Evolutionary conservation across 1,140 invertebrate species (phyloP).

Genomic region (Polyergus mexicanus): DNA sequence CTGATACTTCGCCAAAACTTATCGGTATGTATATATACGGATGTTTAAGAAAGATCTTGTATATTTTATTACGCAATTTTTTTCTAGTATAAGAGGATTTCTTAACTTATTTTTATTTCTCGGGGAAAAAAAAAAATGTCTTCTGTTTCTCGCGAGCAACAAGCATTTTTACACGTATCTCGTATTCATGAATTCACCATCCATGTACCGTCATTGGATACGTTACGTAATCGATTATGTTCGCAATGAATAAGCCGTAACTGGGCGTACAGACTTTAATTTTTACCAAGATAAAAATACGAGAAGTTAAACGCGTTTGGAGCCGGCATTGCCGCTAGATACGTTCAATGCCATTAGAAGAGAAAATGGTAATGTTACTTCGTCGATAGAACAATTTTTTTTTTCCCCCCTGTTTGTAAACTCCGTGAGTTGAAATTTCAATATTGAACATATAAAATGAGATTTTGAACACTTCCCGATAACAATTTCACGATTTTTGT

Average conservation of each 20-base stretch:
- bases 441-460: not conserved
- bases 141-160: not conserved
- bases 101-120: not conserved
- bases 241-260: conserved; percentile 46
- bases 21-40: too few species aligned
- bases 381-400: not conserved
- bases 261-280: conserved; percentile 40
- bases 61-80: not conserved
- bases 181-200: conserved; percentile 1
- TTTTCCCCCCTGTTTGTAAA: conserved; percentile 36
- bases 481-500: not conserved
- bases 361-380: too few species aligned
- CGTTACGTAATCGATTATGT: conserved; percentile 53
- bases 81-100: not conserved
- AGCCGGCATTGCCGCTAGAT: conserved; percentile 26
- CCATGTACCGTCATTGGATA: not conserved
- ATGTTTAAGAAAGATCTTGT: not conserved
- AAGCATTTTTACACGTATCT: conserved; percentile 22
- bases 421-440: conserved; percentile 49
- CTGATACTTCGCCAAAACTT: not conserved
- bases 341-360: conserved; percentile 22
- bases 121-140: not conserved
- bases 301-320: conserved; percentile 8
- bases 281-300: conserved; percentile 43
- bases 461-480: not conserved